Percentiles rank a stretch among this genome's conserved stretches.
Evolutionary conservation across 2,113 vertebrate genomes (phyloP).

Genomic region (Tonatia bakeri): DNA sequence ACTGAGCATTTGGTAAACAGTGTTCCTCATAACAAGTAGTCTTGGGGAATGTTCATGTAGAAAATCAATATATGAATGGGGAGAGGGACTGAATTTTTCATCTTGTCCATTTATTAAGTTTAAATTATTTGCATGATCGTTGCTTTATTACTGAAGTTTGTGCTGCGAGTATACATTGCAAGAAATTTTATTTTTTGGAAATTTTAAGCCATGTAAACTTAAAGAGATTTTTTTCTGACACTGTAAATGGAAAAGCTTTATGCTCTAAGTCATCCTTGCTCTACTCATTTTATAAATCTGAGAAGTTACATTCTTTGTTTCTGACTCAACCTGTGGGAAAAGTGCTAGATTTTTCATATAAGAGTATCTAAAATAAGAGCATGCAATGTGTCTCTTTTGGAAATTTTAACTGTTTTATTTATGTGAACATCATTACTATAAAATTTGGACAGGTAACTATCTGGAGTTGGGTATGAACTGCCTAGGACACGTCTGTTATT

Average conservation of each 20-base stretch:
- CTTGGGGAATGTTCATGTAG: not conserved
- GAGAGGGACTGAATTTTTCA: not conserved
- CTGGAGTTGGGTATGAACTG: not conserved
- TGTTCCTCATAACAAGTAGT: not conserved
- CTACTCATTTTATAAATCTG: not conserved
- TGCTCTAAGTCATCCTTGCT: not conserved
- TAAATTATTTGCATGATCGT: not conserved
- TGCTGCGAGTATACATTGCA: not conserved
- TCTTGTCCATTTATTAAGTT: not conserved
- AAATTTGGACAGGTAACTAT: not conserved
- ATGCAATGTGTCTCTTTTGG: not conserved
- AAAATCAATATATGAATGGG: not conserved
- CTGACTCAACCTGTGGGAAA: not conserved
- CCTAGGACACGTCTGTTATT: not conserved
- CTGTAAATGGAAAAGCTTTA: not conserved
- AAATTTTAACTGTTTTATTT: not conserved
- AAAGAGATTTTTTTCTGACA: slow-evolving; percentile 14
- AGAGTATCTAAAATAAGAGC: not conserved
- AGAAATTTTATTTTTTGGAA: not conserved
- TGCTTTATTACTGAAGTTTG: not conserved
- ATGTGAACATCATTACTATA: not conserved
- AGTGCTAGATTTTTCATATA: not conserved
- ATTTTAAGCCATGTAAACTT: not conserved
- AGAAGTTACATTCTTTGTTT: not conserved
- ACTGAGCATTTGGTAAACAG: not conserved